These are phyloP conservation scores for Pseudorasbora parva DNA, from an alignment of 2,113 vertebrate species.

Conservation along the genomic window DNA sequence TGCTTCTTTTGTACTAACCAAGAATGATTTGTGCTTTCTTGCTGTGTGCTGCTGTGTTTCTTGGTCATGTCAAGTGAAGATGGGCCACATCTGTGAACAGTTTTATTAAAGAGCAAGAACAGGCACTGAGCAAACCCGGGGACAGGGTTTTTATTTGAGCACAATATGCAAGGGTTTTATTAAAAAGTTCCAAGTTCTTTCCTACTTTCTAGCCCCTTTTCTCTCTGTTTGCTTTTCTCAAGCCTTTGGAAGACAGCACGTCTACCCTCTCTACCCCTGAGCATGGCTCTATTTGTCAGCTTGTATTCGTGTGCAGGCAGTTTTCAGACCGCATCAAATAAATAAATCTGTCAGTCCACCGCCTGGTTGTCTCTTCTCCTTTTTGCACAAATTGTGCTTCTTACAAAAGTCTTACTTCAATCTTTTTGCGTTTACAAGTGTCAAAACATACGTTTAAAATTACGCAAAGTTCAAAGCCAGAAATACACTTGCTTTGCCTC, in stretches of 20 bases:
- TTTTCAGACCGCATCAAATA: background rate
- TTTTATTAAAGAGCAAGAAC: constrained; percentile 23
- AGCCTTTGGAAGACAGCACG: constrained; percentile 35
- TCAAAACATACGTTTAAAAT: background rate
- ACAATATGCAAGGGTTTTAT: constrained; percentile 12
- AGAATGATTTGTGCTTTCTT: background rate
- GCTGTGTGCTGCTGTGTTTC: background rate
- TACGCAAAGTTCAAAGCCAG: background rate
- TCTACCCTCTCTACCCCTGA: background rate
- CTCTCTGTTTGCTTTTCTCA: constrained; percentile 68
- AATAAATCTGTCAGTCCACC: constrained; percentile 30
- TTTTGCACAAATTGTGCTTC: background rate
- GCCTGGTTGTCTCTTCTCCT: background rate
- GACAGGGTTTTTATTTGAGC: constrained; percentile 18
- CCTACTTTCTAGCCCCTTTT: background rate
- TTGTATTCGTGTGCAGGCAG: background rate
- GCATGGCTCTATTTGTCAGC: constrained; percentile 17
- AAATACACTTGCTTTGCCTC: background rate
- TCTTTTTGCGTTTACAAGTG: background rate
- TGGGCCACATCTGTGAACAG: constrained; percentile 12
- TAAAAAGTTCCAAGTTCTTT: constrained; percentile 30
- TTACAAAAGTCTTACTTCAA: background rate
- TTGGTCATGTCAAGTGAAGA: constrained; percentile 6
- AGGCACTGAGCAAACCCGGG: constrained; percentile 36
- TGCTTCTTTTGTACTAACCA: background rate